Evolutionary conservation across 2,888 invertebrate species (phyloP).

Genomic region (Smittia sp.): DNA sequence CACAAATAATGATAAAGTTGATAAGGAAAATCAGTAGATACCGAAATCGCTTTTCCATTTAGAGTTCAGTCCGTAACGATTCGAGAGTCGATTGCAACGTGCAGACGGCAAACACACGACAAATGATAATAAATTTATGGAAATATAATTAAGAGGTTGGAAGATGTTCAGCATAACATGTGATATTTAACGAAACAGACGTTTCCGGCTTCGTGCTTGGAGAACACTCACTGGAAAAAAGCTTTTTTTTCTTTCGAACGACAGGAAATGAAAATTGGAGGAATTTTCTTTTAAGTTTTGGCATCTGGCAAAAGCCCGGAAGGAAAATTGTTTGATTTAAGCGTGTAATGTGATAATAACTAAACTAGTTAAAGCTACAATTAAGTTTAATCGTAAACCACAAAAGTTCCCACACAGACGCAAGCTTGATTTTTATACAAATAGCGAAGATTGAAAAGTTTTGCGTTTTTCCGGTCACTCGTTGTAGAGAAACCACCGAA

Average conservation of each 20-base stretch:
- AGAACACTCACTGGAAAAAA: neutral
- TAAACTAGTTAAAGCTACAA: neutral
- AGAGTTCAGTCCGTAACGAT: too few relatives aligned
- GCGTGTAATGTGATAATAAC: constrained; percentile 40
- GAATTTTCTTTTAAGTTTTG: neutral
- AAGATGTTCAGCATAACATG: neutral
- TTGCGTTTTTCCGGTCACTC: too few relatives aligned
- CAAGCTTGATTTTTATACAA: neutral
- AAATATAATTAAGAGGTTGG: constrained; percentile 3
- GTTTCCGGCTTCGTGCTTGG: neutral
- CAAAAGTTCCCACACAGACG: neutral
- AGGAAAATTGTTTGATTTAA: constrained; percentile 2
- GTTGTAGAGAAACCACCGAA: neutral
- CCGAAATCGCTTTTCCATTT: too few relatives aligned
- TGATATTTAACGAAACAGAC: neutral
- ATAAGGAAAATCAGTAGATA: too few relatives aligned
- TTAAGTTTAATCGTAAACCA: neutral
- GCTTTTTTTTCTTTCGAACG: neutral
- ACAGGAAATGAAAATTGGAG: neutral
- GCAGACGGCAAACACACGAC: neutral
- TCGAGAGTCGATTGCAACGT: neutral
- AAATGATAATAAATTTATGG: constrained; percentile 2
- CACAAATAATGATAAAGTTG: too few relatives aligned
- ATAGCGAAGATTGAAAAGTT: too few relatives aligned
- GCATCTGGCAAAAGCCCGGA: too few relatives aligned